These are phyloP conservation scores for Pocillopora verrucosa DNA, from an alignment of 64 coral and sea anemone genomes.

Conservation along the genomic window DNA sequence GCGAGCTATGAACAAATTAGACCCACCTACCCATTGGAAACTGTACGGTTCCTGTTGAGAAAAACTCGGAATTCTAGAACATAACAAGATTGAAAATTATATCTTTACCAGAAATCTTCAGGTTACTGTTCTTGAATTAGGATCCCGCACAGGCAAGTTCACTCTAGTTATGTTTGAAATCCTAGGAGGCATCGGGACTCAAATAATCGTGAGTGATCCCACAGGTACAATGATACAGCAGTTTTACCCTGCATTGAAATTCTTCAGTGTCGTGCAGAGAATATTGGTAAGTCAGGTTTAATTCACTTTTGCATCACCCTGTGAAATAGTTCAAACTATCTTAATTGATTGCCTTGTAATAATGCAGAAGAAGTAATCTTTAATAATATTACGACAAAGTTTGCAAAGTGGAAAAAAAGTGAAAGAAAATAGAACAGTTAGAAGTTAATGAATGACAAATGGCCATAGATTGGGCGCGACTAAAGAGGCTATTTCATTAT, in stretches of 20 bases:
- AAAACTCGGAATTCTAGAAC: background rate
- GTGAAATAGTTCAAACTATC: background rate
- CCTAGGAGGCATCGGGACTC: background rate
- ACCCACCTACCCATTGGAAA: background rate
- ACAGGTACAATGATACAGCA: background rate
- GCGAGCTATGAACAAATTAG: background rate
- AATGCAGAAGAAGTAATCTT: background rate
- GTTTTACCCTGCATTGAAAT: background rate
- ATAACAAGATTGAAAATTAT: too few relatives aligned
- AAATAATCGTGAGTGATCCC: conserved; percentile 25
- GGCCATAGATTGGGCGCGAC: too few relatives aligned
- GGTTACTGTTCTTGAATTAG: conserved; percentile 15
- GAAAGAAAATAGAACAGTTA: too few relatives aligned
- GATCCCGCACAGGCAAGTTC: conserved; percentile 25
- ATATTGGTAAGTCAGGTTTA: conserved; percentile 20
- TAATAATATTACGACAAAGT: background rate
- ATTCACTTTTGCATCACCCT: background rate
- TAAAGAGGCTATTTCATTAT: too few relatives aligned
- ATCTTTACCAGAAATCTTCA: background rate
- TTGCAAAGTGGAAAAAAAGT: too few relatives aligned
- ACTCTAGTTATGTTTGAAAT: conserved; percentile 6
- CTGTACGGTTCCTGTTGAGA: background rate
- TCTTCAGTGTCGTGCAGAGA: background rate
- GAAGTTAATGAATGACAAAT: too few relatives aligned
- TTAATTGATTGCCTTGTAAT: background rate